Evolutionary conservation across 1,140 invertebrate species (phyloP).

Genomic region (Zaprionus inermis): DNA sequence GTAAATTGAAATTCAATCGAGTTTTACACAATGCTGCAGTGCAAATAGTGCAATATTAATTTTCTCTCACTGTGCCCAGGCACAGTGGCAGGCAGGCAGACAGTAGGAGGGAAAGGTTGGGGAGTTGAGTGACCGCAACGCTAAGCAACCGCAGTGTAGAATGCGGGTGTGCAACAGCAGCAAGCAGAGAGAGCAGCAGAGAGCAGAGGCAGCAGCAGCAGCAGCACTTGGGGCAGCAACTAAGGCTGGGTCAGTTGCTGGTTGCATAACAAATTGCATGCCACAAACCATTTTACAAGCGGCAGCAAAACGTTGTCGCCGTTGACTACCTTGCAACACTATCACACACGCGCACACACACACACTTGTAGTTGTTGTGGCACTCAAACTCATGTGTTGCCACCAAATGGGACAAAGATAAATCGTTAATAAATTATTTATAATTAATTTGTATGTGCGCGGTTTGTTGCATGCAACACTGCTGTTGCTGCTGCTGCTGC

Average conservation of each 20-base stretch:
- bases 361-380: neutral
- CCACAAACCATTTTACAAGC: constrained; percentile 74
- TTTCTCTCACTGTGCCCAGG: constrained; percentile 11
- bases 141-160: constrained; percentile 68
- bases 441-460: constrained; percentile 81
- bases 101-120: neutral
- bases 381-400: constrained; percentile 69
- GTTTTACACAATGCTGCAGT: neutral
- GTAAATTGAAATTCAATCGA: constrained; percentile 2
- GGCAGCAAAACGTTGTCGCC: constrained; percentile 63
- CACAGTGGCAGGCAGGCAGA: neutral
- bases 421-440: constrained; percentile 83
- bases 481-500: constrained; percentile 24
- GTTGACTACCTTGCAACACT: constrained; percentile 34
- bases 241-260: constrained; percentile 25
- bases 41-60: constrained; percentile 26
- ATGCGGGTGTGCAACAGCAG: constrained; percentile 38
- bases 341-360: constrained; percentile 49
- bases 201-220: neutral
- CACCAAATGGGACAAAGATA: constrained; percentile 73
- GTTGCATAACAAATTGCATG: constrained; percentile 78
- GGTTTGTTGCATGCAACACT: constrained; percentile 60
- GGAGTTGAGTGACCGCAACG: constrained; percentile 63
- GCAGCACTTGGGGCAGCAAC: neutral
- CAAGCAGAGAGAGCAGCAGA: too few relatives aligned